Percentiles rank a stretch among this genome's conserved stretches.
phyloP scores from a whole-genome alignment of 2,113 vertebrate species.

The Promerops cafer region DNA sequence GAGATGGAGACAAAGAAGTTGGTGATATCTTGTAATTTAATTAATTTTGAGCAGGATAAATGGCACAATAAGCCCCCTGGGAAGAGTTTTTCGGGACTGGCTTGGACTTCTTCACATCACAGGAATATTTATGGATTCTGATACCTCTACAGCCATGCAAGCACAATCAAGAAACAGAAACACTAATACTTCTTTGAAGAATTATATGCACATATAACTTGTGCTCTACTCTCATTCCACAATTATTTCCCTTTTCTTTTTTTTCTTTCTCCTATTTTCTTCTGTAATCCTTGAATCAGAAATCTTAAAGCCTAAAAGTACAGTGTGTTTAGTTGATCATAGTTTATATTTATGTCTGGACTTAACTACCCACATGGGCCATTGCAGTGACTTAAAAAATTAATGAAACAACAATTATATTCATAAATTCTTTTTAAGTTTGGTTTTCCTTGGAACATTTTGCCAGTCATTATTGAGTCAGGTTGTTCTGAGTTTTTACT shows the following conservation, averaged over 20 bases:
- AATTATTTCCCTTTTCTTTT: not conserved
- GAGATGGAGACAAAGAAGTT: not conserved
- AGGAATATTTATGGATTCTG: not conserved
- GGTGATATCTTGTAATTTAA: not conserved
- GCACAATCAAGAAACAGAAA: not conserved
- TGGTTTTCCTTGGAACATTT: not conserved
- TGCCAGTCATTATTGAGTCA: constrained; percentile 17
- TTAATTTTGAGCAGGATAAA: not conserved
- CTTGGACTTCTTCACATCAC: not conserved
- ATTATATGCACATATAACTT: not conserved
- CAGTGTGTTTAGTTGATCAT: not conserved
- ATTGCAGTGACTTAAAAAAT: not conserved
- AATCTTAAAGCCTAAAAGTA: not conserved
- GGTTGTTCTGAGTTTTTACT: constrained; percentile 18
- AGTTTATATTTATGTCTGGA: not conserved
- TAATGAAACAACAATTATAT: not conserved
- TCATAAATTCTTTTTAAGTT: constrained; percentile 15
- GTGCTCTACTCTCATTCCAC: not conserved
- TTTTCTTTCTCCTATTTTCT: not conserved
- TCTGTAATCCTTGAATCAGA: not conserved
- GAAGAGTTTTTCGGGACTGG: not conserved
- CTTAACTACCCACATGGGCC: not conserved
- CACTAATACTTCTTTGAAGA: not conserved
- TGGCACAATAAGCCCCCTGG: not conserved
- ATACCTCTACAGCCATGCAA: not conserved